Conservation (phyloP, 2,113 vertebrate genomes). For the Dermatemys mawii region DNA sequence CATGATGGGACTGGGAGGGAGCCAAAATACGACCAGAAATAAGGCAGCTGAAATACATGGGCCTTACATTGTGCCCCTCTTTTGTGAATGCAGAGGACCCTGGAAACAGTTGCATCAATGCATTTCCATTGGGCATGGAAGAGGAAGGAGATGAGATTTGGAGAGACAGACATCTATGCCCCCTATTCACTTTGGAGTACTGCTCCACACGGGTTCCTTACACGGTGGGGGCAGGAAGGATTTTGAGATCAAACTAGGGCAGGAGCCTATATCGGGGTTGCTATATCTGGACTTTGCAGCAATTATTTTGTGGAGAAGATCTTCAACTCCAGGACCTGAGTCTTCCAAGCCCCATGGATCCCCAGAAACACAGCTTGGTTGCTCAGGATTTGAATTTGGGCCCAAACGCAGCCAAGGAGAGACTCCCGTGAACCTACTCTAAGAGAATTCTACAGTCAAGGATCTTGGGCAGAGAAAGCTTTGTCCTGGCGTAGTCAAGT, state of each 20-base stretch:
- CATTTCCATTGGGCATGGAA: not conserved
- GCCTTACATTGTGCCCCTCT: not conserved
- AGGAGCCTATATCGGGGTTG: not conserved
- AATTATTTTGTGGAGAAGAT: not conserved
- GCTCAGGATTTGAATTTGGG: not conserved
- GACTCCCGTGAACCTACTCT: not conserved
- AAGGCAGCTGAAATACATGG: not conserved
- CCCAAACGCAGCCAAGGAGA: not conserved
- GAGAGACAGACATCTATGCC: not conserved
- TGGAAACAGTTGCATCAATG: not conserved
- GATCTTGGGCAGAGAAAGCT: not conserved
- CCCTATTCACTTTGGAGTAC: not conserved
- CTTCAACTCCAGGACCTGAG: not conserved
- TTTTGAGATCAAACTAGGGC: not conserved
- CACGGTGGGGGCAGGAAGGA: not conserved
- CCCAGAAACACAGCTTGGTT: not conserved
- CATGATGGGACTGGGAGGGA: not conserved
- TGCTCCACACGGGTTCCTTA: not conserved
- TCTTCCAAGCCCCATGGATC: not conserved
- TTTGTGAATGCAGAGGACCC: not conserved
- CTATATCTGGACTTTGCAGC: not conserved
- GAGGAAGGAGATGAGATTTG: not conserved
- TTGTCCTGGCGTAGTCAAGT: not conserved
- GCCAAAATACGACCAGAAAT: not conserved
- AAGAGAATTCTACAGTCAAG: no score